Conservation (phyloP, 2,113 vertebrate genomes). For the Menura novaehollandiae region DNA sequence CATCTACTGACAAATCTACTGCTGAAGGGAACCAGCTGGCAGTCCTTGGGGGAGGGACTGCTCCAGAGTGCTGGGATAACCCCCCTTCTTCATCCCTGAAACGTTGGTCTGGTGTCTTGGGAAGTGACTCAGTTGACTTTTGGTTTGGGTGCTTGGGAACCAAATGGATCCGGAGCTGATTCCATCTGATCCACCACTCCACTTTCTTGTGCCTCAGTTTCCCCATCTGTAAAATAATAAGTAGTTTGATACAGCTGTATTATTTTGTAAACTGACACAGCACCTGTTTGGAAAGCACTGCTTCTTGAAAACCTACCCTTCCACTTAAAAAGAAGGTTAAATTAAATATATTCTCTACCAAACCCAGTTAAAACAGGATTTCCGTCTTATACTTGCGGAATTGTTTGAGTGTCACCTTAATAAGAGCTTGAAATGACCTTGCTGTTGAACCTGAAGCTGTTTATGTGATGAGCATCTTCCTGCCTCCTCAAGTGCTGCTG, state of each 20-base stretch:
- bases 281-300: not conserved
- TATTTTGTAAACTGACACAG: not conserved
- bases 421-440: not conserved
- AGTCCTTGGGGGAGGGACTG: not conserved
- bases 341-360: not conserved
- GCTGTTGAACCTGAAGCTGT: not conserved
- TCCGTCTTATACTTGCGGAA: not conserved
- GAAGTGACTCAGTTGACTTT: not conserved
- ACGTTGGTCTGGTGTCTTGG: not conserved
- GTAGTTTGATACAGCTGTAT: not conserved
- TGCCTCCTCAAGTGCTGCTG: not conserved
- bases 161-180: not conserved
- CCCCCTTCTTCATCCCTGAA: not conserved
- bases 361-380: not conserved
- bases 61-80: not conserved
- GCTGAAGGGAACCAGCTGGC: not conserved
- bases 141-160: not conserved
- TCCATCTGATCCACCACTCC: not conserved
- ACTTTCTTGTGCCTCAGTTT: not conserved
- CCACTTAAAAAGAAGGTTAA: not conserved
- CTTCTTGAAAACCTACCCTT: not conserved
- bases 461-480: not conserved
- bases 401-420: not conserved
- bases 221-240: not conserved
- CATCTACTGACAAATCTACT: not conserved